Evolutionary conservation across 2,797 vertebrate species (phyloP), one percentile per base, ranked within the genome.

Genomic region (Pogonophryne albipinna): DNA sequence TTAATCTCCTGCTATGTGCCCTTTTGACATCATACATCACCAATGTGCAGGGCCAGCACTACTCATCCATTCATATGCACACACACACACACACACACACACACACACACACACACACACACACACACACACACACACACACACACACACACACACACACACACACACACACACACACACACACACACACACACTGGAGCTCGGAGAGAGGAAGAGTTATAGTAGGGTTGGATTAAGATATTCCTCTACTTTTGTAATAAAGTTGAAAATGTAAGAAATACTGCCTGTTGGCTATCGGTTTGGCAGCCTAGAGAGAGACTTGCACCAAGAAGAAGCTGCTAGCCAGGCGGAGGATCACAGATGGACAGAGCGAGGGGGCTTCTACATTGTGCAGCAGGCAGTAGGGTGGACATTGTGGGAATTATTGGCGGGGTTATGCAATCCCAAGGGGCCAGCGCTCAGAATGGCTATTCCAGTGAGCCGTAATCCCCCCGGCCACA

Each of bases 11-110:
- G 63, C 77, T 84, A 74, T 89, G 78, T 85, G 87, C 82, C 87
- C 93, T 89, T 5, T 92, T 93, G 91, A 91, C 91, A 90, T 90
- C 86, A 87, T 84, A 80, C 83, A 84, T 91, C 76, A 89, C 79
- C 87, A 85, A 85, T 91, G 79, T 93, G 87, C 86, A 79, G 49
- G 74, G 73, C 74, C 34, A 88, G 87, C 86, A 85, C 71, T 63
- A 55, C 82, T 83, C 85, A 84, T 85, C 82, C 84, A 90, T 84
- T 83, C 69, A 72, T 58, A 13, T 20, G 19, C 49, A 69, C 57
- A 66, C 34, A 14, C 44, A 4, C 27, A 27, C 49, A 59, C 60
- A 51, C 49, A 44, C 70, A 74, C 49, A 59, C 60, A 56, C 47
- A 38, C 70, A 74, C 49, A 59, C 60, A 56, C 49, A 27, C 70